These are phyloP conservation scores for Syngnathus scovelli DNA, from an alignment of 2,113 vertebrate species.

Conservation along the genomic window DNA sequence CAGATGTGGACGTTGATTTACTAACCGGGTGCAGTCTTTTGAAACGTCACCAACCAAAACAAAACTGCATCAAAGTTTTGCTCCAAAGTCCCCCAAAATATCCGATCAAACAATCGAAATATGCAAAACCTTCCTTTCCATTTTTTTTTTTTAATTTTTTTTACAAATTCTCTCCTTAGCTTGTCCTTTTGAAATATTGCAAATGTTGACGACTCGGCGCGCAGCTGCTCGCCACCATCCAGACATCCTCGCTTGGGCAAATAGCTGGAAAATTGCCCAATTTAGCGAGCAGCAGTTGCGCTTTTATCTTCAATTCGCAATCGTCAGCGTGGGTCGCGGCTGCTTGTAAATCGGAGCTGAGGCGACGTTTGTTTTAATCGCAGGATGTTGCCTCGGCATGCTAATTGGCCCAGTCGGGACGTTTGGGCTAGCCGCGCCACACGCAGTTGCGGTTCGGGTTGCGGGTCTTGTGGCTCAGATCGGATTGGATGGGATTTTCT, in stretches of 20 bases:
- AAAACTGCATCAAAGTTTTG: no score
- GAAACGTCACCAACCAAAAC: background rate
- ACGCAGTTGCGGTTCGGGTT: conserved; percentile 18
- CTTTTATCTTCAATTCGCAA: conserved; percentile 50
- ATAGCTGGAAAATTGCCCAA: conserved; percentile 39
- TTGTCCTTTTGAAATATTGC: background rate
- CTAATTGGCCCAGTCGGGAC: conserved; percentile 57
- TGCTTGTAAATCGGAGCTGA: conserved; percentile 39
- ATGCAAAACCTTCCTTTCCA: no score
- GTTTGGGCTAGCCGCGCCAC: conserved; percentile 49
- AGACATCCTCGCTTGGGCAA: conserved; percentile 15
- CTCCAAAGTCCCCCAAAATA: background rate
- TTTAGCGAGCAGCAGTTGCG: conserved; percentile 22
- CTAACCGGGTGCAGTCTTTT: background rate
- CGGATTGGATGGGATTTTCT: background rate
- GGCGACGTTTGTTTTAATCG: conserved; percentile 27
- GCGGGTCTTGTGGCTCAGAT: background rate
- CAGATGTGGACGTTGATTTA: no score
- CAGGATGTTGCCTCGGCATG: conserved; percentile 29
- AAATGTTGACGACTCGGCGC: background rate
- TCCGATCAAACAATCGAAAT: no score
- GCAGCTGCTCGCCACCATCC: conserved; percentile 12
- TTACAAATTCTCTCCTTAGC: background rate
- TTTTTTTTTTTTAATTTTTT: background rate
- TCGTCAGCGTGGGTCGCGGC: conserved; percentile 9